phyloP scores from a whole-genome alignment of 1,140 invertebrate genomes.

The Diorhabda carinulata region DNA sequence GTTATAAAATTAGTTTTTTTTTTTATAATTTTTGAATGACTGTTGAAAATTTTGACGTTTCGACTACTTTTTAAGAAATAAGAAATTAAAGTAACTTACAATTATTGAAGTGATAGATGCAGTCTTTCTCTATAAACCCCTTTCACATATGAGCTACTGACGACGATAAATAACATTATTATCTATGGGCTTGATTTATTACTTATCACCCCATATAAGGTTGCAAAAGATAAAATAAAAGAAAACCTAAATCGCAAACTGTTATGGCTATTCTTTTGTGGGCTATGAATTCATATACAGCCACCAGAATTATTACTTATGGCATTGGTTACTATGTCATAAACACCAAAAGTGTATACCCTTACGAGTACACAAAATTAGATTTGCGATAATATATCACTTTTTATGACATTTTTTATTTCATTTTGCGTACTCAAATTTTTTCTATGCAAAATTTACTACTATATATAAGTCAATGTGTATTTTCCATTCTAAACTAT shows the following conservation, averaged over 20 bases:
- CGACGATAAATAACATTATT: slow-evolving; percentile 31
- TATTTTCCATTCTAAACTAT: no score
- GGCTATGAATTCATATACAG: slow-evolving; percentile 11
- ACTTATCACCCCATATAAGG: slow-evolving; percentile 21
- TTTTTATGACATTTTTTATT: slow-evolving; percentile 3
- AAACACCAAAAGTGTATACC: slow-evolving; percentile 6
- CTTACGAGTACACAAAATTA: slow-evolving; percentile 7
- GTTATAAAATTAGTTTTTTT: no score
- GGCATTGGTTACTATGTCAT: slow-evolving; percentile 2
- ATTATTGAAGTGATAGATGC: no score
- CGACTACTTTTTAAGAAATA: no score
- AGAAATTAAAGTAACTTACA: no score
- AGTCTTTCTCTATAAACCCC: no score
- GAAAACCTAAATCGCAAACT: slow-evolving; percentile 4
- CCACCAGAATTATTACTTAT: slow-evolving; percentile 4
- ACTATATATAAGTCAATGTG: not conserved
- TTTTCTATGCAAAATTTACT: slow-evolving; percentile 1
- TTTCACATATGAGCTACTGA: slow-evolving; percentile 1
- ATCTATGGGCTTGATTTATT: slow-evolving; percentile 29
- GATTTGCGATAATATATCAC: not conserved
- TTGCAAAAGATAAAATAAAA: slow-evolving; percentile 10
- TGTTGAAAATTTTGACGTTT: no score
- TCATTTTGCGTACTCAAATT: slow-evolving; percentile 1
- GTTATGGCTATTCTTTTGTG: slow-evolving; percentile 13
- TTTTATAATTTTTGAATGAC: no score